These are phyloP conservation scores for Ageneiosus marmoratus DNA, from an alignment of 2,113 vertebrate genomes.

Conservation along the genomic window DNA sequence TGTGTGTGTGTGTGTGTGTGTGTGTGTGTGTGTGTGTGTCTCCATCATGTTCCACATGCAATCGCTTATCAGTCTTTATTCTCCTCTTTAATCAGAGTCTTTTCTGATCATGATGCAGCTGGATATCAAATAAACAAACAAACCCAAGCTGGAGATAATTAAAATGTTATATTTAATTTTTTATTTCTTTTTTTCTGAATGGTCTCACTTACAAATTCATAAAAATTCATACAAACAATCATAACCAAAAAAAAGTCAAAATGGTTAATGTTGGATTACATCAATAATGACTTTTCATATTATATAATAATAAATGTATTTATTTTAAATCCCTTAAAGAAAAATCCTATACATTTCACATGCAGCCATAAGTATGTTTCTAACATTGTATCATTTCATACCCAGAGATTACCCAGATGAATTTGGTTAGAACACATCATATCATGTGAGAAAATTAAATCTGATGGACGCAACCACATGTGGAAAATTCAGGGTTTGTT, in stretches of 20 bases:
- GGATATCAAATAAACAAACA: constrained; percentile 11
- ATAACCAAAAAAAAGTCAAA: neutral
- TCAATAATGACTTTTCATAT: neutral
- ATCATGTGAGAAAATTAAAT: neutral
- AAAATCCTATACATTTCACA: neutral
- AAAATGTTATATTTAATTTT: neutral
- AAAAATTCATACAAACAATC: neutral
- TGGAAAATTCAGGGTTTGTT: neutral
- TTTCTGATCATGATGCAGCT: neutral
- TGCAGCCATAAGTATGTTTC: neutral
- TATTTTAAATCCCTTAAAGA: no score
- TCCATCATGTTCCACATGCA: no score
- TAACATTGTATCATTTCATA: neutral
- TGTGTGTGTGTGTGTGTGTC: no score
- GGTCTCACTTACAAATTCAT: neutral
- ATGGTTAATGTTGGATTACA: neutral
- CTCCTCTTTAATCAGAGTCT: neutral
- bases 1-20: no score
- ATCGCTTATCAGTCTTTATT: neutral
- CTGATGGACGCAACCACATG: neutral
- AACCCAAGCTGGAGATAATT: neutral
- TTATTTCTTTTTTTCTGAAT: neutral
- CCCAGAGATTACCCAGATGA: neutral
- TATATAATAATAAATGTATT: no score
- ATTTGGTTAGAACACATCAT: neutral